Base-by-base conservation (phyloP, 2,888 invertebrate species). In the Thecophora atra region DNA sequence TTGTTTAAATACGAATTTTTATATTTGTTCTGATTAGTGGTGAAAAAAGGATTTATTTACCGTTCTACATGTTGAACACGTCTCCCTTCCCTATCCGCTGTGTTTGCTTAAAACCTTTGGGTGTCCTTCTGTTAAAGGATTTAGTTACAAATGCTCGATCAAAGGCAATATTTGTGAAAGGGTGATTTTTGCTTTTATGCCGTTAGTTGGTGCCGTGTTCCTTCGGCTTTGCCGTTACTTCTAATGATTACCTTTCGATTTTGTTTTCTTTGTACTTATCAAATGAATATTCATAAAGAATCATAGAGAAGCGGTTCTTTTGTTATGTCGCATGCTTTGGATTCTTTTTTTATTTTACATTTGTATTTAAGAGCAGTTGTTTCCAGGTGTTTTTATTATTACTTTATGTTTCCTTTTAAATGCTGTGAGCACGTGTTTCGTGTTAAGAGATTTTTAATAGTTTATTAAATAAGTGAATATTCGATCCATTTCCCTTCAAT, bases 141-240 rank as follows among this genome's bases (percentile, higher is more conserved):
- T 78, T 76, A 76, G 74, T 77, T 78, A 76, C 77, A 78, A 77
- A 76, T 24, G 76, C 78, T 75, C 75, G 72, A 73, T 72, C 60
- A 70, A 69, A 37, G 26, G 56, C 51, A 21, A n/a, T 51, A 24
- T 17, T 52, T 37, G 26, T 51, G 8, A 68, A 74, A 74, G 75
- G 76, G 76, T 77, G 74, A 62, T 63, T 63, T 51, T 51, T 47
- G 60, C 37, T 24, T 62, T 51, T 52, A 63, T 64, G 24, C 64
- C 56, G 26, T 37, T 42, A 54, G 19, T 68, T 24, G 19, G 17
- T 58, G 58, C 28, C n/a, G n/a, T n/a, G n/a, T n/a, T n/a, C n/a
- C 58, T 58, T 37, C 37, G 19, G n/a, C n/a, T 21, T 26, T 11
- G 15, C 65, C 71, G 64, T 71, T 71, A 65, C 56, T 28, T 71